phyloP scores from a whole-genome alignment of 2,113 vertebrate genomes.

The Zeus faber region DNA sequence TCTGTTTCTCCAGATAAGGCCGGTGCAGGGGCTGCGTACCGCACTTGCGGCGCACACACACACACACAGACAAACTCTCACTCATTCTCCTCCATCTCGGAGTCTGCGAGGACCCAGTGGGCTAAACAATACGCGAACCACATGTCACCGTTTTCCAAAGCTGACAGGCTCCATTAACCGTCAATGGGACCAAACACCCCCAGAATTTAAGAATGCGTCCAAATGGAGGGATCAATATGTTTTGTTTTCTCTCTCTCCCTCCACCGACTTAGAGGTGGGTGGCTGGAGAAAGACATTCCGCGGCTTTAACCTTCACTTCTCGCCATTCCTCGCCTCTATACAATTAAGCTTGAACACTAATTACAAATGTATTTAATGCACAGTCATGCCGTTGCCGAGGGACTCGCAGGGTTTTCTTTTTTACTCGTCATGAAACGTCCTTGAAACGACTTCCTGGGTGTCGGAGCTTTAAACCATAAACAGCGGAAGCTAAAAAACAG shows the following conservation, averaged over 20 bases:
- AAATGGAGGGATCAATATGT: slow-evolving; percentile 51
- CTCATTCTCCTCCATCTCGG: slow-evolving; percentile 8
- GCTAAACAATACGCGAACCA: slow-evolving; percentile 26
- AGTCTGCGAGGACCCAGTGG: slow-evolving; percentile 27
- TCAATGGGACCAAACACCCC: slow-evolving; percentile 54
- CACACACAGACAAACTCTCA: slow-evolving; percentile 19
- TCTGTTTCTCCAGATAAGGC: slow-evolving; percentile 24
- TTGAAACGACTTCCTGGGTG: slow-evolving; percentile 16
- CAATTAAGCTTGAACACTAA: slow-evolving; percentile 37
- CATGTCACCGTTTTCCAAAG: slow-evolving; percentile 15
- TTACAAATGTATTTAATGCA: slow-evolving; percentile 25
- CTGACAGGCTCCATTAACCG: slow-evolving; percentile 42
- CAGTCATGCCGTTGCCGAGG: slow-evolving; percentile 17
- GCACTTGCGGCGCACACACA: slow-evolving; percentile 7
- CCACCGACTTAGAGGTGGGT: slow-evolving; percentile 10
- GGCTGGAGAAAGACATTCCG: slow-evolving; percentile 3
- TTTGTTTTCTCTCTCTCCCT: slow-evolving; percentile 14
- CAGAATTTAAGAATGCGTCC: slow-evolving; percentile 33
- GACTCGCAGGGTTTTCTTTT: neutral
- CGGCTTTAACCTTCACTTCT: slow-evolving; percentile 19
- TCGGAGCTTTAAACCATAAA: slow-evolving; percentile 37
- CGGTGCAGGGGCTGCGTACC: slow-evolving; percentile 5
- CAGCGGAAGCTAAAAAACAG: neutral
- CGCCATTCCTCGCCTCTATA: slow-evolving; percentile 15
- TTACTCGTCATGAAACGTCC: slow-evolving; percentile 10